Percentiles rank a stretch among this genome's conserved stretches.
These are phyloP conservation scores for Limonius californicus DNA, from an alignment of 1,140 invertebrate species.

Conservation along the genomic window DNA sequence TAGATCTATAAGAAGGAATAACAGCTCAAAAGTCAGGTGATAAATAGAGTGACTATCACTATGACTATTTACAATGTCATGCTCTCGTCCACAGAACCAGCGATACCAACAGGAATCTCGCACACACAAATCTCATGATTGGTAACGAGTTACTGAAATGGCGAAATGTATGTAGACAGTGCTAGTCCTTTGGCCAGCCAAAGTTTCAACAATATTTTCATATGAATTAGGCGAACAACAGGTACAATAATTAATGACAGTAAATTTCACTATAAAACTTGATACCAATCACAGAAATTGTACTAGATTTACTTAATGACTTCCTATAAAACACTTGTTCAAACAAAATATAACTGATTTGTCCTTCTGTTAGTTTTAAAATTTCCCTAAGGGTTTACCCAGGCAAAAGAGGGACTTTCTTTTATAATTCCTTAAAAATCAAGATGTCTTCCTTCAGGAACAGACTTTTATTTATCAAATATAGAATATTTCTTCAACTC, in stretches of 20 bases:
- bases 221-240: constrained; percentile 29
- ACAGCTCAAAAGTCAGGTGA: constrained; percentile 30
- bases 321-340: too few relatives aligned
- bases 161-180: background rate
- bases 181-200: constrained; percentile 28
- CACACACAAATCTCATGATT: background rate
- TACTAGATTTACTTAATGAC: too few relatives aligned
- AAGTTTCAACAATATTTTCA: constrained; percentile 25
- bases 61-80: constrained; percentile 36
- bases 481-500: too few relatives aligned
- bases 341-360: too few relatives aligned
- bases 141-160: background rate
- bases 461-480: too few relatives aligned
- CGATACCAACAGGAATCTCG: background rate
- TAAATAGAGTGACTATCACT: constrained; percentile 24
- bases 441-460: too few relatives aligned
- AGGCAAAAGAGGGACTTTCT: too few relatives aligned
- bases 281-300: too few relatives aligned
- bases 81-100: constrained; percentile 6
- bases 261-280: too few relatives aligned
- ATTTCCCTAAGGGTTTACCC: too few relatives aligned
- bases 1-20: constrained; percentile 41
- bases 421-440: too few relatives aligned
- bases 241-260: constrained; percentile 24
- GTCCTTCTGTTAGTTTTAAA: too few relatives aligned